Percentiles rank a stretch among this genome's conserved stretches.
Evolutionary conservation across 2,113 vertebrate genomes (phyloP).

Genomic region (Caranx ignobilis): DNA sequence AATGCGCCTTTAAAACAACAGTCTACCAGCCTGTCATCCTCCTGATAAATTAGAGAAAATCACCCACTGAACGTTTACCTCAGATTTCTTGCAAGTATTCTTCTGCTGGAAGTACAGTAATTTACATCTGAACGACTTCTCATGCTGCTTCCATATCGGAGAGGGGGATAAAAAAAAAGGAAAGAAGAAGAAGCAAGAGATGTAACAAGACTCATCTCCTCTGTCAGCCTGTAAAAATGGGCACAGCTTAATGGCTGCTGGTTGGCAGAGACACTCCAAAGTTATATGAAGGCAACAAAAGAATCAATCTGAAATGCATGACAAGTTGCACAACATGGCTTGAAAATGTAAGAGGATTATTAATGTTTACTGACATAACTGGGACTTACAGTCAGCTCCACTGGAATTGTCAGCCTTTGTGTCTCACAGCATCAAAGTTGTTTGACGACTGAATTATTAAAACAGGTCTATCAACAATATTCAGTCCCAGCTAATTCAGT

Average conservation of each 20-base stretch:
- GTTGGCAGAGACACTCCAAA: slow-evolving; percentile 42
- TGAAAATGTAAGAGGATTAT: slow-evolving; percentile 63
- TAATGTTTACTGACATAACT: slow-evolving; percentile 75
- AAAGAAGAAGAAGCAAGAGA: background rate
- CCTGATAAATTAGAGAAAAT: slow-evolving; percentile 39
- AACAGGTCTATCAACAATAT: slow-evolving; percentile 30
- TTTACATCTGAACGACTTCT: slow-evolving; percentile 47
- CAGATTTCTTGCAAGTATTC: slow-evolving; percentile 15
- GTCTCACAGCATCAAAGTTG: slow-evolving; percentile 48
- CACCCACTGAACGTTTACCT: background rate
- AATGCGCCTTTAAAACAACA: slow-evolving; percentile 18
- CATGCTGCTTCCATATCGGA: background rate
- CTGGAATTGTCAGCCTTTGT: slow-evolving; percentile 64
- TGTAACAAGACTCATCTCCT: slow-evolving; percentile 39
- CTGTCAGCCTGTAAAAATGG: slow-evolving; percentile 34
- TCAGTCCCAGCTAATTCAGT: slow-evolving; percentile 10
- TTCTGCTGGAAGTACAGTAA: slow-evolving; percentile 3
- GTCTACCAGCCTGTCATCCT: slow-evolving; percentile 3
- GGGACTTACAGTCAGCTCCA: slow-evolving; percentile 66
- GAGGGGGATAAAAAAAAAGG: background rate
- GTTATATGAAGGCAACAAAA: slow-evolving; percentile 58
- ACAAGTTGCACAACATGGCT: slow-evolving; percentile 58
- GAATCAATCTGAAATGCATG: slow-evolving; percentile 57
- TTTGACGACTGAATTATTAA: slow-evolving; percentile 50
- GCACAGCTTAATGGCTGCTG: slow-evolving; percentile 38